Conservation (phyloP, 2,113 vertebrate species). For the Sarotherodon lohbergeri region DNA sequence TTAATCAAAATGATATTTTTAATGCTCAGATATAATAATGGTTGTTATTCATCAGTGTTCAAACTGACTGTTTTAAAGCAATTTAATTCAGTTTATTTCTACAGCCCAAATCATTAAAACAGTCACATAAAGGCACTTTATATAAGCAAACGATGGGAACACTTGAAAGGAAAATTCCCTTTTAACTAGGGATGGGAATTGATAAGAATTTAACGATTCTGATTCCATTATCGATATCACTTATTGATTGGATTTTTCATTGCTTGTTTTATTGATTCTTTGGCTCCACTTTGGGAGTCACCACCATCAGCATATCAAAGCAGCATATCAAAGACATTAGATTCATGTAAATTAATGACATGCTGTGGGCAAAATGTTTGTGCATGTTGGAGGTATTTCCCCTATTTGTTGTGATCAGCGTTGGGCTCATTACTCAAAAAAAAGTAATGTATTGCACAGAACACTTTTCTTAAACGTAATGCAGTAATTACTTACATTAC, state of each 20-base stretch:
- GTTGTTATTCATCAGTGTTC: neutral
- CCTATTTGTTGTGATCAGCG: neutral
- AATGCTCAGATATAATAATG: neutral
- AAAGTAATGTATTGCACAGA: neutral
- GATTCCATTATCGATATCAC: accelerated
- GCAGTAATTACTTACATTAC: neutral
- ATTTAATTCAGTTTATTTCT: neutral
- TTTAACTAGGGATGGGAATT: neutral
- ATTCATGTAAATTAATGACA: neutral
- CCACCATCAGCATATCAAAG: neutral
- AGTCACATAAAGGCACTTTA: accelerated
- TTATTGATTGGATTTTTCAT: neutral
- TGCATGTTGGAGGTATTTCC: neutral
- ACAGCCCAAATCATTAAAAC: neutral
- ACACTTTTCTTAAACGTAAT: neutral
- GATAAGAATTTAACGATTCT: neutral
- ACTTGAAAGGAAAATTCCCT: neutral
- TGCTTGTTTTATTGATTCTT: neutral
- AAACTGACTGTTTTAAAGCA: neutral
- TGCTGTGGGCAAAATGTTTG: neutral
- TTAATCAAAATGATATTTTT: neutral
- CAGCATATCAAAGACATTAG: neutral
- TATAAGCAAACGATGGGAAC: neutral
- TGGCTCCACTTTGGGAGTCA: neutral
- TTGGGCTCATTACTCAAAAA: neutral